Percentiles rank a stretch among this genome's conserved stretches.
Evolutionary conservation across 2,113 vertebrate genomes (phyloP).

Genomic region (Columbina picui): DNA sequence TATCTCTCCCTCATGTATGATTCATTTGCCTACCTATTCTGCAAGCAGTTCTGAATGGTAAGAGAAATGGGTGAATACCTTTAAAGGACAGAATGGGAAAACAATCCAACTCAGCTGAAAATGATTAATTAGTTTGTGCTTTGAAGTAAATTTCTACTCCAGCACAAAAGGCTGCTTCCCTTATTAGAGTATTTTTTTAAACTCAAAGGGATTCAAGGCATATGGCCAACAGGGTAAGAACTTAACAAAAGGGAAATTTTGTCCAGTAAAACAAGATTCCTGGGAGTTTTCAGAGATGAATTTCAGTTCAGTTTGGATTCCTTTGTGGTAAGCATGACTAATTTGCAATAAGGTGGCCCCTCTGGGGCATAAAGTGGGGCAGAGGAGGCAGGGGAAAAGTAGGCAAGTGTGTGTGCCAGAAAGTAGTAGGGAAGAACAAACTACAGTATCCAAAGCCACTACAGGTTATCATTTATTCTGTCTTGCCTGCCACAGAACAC

Average conservation of each 20-base stretch:
- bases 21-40: background rate
- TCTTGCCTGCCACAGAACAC: background rate
- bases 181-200: background rate
- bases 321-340: background rate
- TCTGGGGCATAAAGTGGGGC: background rate
- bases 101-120: background rate
- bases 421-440: background rate
- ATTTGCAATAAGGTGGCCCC: background rate
- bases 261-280: background rate
- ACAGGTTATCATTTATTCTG: background rate
- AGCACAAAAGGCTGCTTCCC: background rate
- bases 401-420: background rate
- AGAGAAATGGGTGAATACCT: background rate
- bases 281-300: background rate
- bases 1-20: background rate
- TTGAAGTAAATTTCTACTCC: background rate
- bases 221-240: background rate
- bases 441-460: background rate
- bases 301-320: background rate
- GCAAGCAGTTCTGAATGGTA: background rate
- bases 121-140: background rate
- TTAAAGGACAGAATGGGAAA: background rate
- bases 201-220: background rate
- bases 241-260: background rate
- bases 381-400: background rate